Evolutionary conservation across 2,113 vertebrate species (phyloP).

Genomic region (Taxidea taxus): DNA sequence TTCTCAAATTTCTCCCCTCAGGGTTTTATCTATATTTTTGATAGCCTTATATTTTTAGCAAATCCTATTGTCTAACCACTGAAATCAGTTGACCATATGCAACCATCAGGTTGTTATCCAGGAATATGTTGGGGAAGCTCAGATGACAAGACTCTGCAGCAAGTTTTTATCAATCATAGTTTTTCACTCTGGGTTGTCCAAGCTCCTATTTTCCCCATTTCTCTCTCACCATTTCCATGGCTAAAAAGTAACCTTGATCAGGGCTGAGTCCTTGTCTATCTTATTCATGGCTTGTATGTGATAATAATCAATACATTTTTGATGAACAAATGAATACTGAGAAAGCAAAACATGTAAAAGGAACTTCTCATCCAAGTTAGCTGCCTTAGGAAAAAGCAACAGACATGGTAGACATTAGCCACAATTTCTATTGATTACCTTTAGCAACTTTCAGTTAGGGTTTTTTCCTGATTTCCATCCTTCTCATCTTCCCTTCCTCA

Average conservation of each 20-base stretch:
- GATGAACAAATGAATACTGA: background rate
- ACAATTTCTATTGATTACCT: background rate
- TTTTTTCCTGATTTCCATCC: background rate
- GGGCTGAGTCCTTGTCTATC: background rate
- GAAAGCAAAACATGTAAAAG: background rate
- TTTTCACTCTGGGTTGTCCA: background rate
- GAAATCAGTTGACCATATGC: background rate
- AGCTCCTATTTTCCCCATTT: background rate
- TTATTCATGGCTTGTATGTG: background rate
- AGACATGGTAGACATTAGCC: background rate
- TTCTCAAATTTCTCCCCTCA: background rate
- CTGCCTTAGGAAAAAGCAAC: background rate
- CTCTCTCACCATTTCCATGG: background rate
- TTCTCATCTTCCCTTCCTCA: background rate
- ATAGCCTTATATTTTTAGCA: background rate
- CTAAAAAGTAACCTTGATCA: background rate
- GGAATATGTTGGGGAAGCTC: background rate
- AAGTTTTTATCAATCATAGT: background rate
- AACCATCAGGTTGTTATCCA: background rate
- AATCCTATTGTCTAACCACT: background rate
- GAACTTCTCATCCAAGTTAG: background rate
- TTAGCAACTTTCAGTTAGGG: background rate
- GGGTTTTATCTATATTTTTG: constrained; percentile 2
- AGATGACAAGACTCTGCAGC: background rate
- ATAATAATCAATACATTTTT: background rate